These are phyloP conservation scores for Xenops minutus DNA, from an alignment of 2,797 vertebrate species.

Conservation along the genomic window DNA sequence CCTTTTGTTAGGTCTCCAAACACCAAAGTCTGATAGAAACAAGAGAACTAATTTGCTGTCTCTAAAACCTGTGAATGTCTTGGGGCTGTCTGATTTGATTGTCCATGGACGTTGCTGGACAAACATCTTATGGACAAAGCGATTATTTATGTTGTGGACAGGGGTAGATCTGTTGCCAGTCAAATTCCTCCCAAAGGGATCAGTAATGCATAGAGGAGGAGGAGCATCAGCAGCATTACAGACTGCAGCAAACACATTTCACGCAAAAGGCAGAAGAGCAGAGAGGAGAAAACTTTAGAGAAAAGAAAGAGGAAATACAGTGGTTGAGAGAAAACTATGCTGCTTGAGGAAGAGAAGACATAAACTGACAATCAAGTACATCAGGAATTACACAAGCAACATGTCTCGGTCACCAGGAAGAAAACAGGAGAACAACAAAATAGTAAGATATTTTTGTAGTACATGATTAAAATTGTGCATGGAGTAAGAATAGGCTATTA, in stretches of 20 bases:
- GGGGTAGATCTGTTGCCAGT: neutral
- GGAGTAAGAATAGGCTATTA: neutral
- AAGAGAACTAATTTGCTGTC: slow-evolving; percentile 36
- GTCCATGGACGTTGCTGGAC: neutral
- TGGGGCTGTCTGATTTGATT: neutral
- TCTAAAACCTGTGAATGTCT: slow-evolving; percentile 10
- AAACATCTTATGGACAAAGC: neutral
- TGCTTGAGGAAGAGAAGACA: neutral
- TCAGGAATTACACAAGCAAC: neutral
- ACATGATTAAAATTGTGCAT: neutral
- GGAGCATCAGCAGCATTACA: slow-evolving; percentile 55
- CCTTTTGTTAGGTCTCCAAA: slow-evolving; percentile 43
- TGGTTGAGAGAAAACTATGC: neutral
- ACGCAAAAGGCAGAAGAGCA: neutral
- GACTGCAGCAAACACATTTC: slow-evolving; percentile 17
- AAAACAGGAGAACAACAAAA: slow-evolving; percentile 78
- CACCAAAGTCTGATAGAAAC: slow-evolving; percentile 17
- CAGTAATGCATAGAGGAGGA: slow-evolving; percentile 13
- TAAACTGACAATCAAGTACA: neutral
- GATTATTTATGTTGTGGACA: neutral
- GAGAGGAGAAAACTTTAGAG: neutral
- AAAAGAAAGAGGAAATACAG: neutral
- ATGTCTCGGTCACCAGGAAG: slow-evolving; percentile 75
- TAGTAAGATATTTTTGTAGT: slow-evolving; percentile 73
- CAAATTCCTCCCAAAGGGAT: slow-evolving; percentile 47